phyloP scores from a whole-genome alignment of 1,140 invertebrate genomes.

The Penaeus japonicus region DNA sequence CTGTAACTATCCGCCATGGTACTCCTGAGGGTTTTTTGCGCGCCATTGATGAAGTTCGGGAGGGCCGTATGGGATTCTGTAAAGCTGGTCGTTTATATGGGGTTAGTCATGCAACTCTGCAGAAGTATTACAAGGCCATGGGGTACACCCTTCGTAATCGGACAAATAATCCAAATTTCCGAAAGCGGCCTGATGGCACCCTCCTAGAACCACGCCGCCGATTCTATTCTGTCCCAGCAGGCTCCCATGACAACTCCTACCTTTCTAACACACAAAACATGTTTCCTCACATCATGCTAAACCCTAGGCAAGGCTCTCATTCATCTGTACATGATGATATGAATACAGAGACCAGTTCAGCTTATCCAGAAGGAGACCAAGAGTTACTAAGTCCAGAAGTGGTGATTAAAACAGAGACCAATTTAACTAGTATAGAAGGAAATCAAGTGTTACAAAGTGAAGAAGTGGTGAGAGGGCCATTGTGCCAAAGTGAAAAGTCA shows the following conservation, averaged over 20 bases:
- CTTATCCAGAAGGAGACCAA: background rate
- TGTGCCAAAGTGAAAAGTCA: too few relatives aligned
- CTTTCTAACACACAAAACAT: background rate
- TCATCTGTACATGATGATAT: background rate
- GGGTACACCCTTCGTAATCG: slow-evolving; percentile 47
- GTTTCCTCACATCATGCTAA: slow-evolving; percentile 21
- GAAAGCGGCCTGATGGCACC: slow-evolving; percentile 18
- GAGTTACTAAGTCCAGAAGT: background rate
- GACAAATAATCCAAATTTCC: slow-evolving; percentile 48
- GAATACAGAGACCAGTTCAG: background rate
- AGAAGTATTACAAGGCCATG: slow-evolving; percentile 57
- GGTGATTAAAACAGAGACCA: background rate
- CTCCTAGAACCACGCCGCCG: background rate
- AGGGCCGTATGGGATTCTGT: slow-evolving; percentile 83
- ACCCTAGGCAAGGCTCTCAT: background rate
- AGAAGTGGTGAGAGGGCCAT: too few relatives aligned
- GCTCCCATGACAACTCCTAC: background rate
- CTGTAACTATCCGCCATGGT: slow-evolving; percentile 37
- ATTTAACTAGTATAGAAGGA: background rate
- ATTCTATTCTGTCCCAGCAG: slow-evolving; percentile 15
- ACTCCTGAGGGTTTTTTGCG: slow-evolving; percentile 75
- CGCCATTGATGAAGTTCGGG: slow-evolving; percentile 79
- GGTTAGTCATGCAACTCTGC: slow-evolving; percentile 56
- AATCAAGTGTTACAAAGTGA: background rate
- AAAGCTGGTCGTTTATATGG: slow-evolving; percentile 82